phyloP scores from a whole-genome alignment of 2,113 vertebrate genomes.

The Oryzias woworae region DNA sequence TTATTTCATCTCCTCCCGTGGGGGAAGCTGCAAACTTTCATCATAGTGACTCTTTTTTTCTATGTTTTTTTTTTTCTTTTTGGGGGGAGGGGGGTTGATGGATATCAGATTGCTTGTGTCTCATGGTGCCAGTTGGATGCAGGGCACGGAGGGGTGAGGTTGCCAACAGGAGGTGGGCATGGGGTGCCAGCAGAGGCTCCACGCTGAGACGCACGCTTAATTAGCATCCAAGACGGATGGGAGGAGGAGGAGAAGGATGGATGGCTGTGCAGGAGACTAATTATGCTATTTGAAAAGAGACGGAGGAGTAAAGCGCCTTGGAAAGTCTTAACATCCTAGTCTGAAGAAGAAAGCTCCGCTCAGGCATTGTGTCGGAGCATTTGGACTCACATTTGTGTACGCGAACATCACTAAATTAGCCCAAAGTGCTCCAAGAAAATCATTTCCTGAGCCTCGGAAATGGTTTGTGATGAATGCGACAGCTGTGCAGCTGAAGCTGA shows the following conservation, averaged over 20 bases:
- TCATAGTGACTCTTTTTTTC: not conserved
- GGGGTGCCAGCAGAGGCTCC: conserved; percentile 44
- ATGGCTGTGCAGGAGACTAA: conserved; percentile 52
- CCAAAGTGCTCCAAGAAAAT: conserved; percentile 59
- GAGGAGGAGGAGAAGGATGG: conserved; percentile 31
- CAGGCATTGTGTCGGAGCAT: conserved; percentile 56
- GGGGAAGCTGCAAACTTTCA: conserved; percentile 15
- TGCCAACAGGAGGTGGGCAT: conserved; percentile 48
- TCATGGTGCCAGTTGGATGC: conserved; percentile 35
- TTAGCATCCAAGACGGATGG: conserved; percentile 57
- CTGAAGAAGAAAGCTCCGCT: conserved; percentile 37
- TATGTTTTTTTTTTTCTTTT: conserved; percentile 3
- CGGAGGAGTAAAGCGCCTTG: conserved; percentile 28
- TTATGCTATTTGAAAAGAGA: conserved; percentile 58
- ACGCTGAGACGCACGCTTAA: conserved; percentile 53
- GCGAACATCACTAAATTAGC: conserved; percentile 43
- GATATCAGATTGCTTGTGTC: conserved; percentile 12
- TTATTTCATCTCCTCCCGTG: conserved; percentile 10
- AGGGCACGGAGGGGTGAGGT: conserved; percentile 14
- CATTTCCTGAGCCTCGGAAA: conserved; percentile 62
- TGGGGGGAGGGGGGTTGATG: conserved; percentile 1
- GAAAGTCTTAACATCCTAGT: conserved; percentile 49
- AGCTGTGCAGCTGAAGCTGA: conserved; percentile 56
- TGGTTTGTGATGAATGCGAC: conserved; percentile 66
- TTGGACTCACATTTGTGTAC: conserved; percentile 56